Evolutionary conservation across 2,113 vertebrate genomes (phyloP), one percentile per base, ranked within the genome.

Genomic region (Mastomys natalensis): DNA sequence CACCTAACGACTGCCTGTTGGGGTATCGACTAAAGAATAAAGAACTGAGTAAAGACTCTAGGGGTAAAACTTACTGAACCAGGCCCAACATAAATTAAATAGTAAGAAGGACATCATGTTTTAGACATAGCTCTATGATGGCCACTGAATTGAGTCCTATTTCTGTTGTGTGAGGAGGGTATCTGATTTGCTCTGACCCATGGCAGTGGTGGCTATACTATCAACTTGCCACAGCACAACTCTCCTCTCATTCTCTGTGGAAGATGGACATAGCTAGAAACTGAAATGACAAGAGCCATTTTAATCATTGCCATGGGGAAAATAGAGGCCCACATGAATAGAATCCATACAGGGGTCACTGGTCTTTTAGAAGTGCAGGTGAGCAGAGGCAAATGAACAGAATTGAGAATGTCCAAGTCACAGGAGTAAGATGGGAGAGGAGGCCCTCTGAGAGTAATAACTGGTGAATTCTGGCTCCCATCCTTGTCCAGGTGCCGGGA

Each of bases 51-150:
- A 66, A 94, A 94, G 77, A 26, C 45, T 97, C 81, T 77, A 66
- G 88, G 88, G 76, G 92, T 90, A 92, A 96, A 97, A 96, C 88
- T 92, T 66, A 68, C 85, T 73, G 22, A 72, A 40, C 85, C 68
- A 24, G 13, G 37, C 37, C 91, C 19, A 0, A 19, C 53, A 48
- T 82, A 48, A 81, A 76, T 95, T 86, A 89, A 93, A 64, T n/a
- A 93, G 84, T 64, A 60, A 84, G 70, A 77, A 84, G 85, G 45
- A 91, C 37, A 43, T 10, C 62, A 37, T 31, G 86, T 96, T 96
- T 77, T 40, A 91, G 53, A 45, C 0, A 0, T 43, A 85, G 40
- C n/a, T 90, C 60, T 55, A 86, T 5, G 64, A 31, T 55, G 22
- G 37, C 9, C 55, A 7, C 3, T 73, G 77, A 43, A 77, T 70